A percentile compares a stretch with the other conserved stretches of the same genome.
Conservation (phyloP, 2,113 vertebrate genomes). For the Pan paniscus region DNA sequence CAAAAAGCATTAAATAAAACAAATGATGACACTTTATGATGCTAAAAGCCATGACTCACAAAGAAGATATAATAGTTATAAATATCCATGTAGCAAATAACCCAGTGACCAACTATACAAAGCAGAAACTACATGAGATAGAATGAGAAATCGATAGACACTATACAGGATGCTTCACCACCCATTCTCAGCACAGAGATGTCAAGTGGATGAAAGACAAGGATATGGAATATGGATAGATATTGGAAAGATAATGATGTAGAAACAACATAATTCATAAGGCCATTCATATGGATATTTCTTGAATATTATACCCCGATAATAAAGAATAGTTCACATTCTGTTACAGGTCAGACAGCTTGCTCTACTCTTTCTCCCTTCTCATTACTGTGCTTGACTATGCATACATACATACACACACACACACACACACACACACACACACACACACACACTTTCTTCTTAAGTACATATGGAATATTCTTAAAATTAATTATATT, state of each 20-base stretch:
- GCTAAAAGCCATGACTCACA: background rate
- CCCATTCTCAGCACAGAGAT: background rate
- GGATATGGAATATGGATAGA: too few species aligned
- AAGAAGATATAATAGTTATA: background rate
- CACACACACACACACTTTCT: background rate
- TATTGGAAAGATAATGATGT: background rate
- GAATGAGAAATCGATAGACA: background rate
- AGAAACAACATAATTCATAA: background rate
- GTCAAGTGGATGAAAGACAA: background rate
- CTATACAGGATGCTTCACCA: background rate
- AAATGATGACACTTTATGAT: background rate
- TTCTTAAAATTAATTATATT: background rate
- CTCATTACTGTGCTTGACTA: too few species aligned
- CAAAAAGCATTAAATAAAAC: background rate
- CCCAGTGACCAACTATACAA: background rate
- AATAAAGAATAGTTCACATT: background rate
- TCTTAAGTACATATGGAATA: background rate
- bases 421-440: too few species aligned
- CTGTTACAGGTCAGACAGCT: too few species aligned
- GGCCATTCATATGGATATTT: background rate
- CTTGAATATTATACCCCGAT: background rate
- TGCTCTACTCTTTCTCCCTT: too few species aligned
- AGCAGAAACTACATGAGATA: background rate
- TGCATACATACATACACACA: too few species aligned
- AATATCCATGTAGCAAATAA: background rate